phyloP scores from a whole-genome alignment of 2,113 vertebrate genomes.

The Eonycteris spelaea region DNA sequence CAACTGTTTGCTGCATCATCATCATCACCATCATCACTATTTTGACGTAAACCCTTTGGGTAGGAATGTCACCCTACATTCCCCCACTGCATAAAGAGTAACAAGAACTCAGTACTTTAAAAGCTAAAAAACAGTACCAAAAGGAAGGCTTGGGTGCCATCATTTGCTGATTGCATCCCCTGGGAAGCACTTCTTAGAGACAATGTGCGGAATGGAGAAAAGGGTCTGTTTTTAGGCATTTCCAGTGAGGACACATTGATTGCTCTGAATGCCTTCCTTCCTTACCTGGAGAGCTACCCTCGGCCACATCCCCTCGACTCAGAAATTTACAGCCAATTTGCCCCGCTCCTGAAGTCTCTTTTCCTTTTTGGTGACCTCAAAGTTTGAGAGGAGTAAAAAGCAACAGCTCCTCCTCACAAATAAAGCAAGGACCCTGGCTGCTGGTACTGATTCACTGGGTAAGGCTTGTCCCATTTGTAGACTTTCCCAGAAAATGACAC shows the following conservation, averaged over 20 bases:
- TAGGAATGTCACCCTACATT: neutral
- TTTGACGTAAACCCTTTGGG: neutral
- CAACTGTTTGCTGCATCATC: neutral
- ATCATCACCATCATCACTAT: no score
- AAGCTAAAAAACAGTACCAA: neutral
- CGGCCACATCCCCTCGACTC: neutral
- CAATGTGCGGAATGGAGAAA: neutral
- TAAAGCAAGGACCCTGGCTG: neutral
- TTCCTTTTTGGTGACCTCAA: neutral
- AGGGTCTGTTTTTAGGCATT: neutral
- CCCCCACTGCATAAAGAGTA: neutral
- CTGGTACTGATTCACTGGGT: neutral
- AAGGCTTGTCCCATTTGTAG: neutral
- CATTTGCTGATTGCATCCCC: neutral
- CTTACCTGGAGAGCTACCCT: neutral
- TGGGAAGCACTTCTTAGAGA: neutral
- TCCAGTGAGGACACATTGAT: neutral
- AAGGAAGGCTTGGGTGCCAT: neutral
- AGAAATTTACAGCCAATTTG: neutral
- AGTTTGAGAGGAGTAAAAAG: neutral
- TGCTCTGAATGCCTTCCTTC: neutral
- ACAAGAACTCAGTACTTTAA: neutral
- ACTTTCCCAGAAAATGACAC: conserved; percentile 17
- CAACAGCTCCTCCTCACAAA: neutral
- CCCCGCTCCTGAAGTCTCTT: neutral